phyloP scores from a whole-genome alignment of 2,113 vertebrate genomes.

The Xenopus laevis region DNA sequence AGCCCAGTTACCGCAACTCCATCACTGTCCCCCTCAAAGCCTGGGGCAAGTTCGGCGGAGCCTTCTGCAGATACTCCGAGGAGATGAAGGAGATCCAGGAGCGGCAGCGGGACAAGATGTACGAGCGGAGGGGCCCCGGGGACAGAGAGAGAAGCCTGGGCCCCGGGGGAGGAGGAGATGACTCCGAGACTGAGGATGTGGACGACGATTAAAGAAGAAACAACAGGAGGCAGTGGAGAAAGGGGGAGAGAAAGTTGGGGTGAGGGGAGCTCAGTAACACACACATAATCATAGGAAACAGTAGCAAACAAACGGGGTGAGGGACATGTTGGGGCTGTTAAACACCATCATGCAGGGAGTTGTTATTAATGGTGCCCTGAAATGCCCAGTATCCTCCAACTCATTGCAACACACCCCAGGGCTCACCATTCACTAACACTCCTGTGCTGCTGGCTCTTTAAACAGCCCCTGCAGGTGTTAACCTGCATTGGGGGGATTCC shows the following conservation, averaged over 20 bases:
- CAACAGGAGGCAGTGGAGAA: not conserved
- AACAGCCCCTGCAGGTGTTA: no score
- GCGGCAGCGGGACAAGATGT: slow-evolving; percentile 84
- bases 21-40: slow-evolving; percentile 95
- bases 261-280: slow-evolving; percentile 22
- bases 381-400: no score
- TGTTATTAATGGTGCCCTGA: no score
- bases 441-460: no score
- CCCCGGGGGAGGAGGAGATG: slow-evolving; percentile 68
- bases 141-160: slow-evolving; percentile 50
- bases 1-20: slow-evolving; percentile 94
- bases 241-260: slow-evolving; percentile 37
- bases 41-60: slow-evolving; percentile 92
- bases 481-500: no score
- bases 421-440: no score
- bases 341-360: no score
- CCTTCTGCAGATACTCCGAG: slow-evolving; percentile 89
- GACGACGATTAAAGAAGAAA: slow-evolving; percentile 82
- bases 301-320: not conserved
- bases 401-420: no score
- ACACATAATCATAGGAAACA: not conserved
- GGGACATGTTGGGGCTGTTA: not conserved
- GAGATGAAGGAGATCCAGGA: slow-evolving; percentile 98
- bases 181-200: slow-evolving; percentile 88
- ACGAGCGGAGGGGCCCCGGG: slow-evolving; percentile 68